Percentiles rank a stretch among this genome's conserved stretches.
Evolutionary conservation across 2,888 invertebrate species (phyloP).

Genomic region (Tipula vernalis): DNA sequence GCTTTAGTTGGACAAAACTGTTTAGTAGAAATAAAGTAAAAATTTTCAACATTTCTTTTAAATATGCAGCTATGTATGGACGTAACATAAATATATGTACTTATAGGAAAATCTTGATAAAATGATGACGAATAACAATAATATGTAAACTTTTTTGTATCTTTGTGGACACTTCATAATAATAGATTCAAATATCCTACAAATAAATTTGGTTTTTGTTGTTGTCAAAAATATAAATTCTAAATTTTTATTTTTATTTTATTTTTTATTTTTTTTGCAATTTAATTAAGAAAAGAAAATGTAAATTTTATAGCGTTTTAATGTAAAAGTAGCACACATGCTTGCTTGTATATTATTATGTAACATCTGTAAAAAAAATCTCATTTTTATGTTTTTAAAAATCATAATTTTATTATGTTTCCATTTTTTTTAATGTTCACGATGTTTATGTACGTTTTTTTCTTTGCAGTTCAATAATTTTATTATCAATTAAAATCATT

Average conservation of each 20-base stretch:
- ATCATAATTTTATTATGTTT: background rate
- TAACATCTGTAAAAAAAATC: background rate
- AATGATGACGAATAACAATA: background rate
- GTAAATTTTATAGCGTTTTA: background rate
- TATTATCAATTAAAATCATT: background rate
- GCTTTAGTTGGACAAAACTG: background rate
- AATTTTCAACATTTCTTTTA: background rate
- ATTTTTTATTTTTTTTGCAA: background rate
- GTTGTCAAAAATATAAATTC: background rate
- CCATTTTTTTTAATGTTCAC: background rate
- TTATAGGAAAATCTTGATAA: background rate
- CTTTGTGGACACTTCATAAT: background rate
- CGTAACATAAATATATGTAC: background rate
- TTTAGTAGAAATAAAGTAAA: background rate
- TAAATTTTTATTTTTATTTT: background rate
- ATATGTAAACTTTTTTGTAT: background rate
- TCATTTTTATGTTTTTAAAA: background rate
- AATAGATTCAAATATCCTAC: background rate
- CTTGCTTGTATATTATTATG: background rate
- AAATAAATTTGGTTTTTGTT: background rate
- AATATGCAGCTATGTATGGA: background rate
- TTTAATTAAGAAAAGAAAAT: background rate
- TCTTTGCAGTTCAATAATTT: background rate
- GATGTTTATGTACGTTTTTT: background rate
- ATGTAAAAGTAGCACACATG: background rate